Base-by-base conservation (phyloP, 2,797 vertebrate species). In the Prunella strophiata region DNA sequence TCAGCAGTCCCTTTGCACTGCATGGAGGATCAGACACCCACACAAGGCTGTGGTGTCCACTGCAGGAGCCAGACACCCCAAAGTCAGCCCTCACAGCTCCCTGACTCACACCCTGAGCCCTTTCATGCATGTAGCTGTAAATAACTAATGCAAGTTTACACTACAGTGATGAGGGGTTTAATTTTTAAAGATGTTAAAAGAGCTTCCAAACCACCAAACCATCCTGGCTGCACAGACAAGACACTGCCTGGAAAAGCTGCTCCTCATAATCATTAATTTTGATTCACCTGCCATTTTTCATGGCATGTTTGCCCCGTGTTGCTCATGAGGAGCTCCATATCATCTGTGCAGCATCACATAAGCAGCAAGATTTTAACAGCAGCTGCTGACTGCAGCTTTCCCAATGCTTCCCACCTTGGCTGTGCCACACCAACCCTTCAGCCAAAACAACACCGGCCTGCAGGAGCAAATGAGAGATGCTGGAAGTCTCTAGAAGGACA, bases 81-180 rank as follows among this genome's bases (percentile, higher is more conserved):
- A 40, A 85, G 34, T 9, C 16, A 59, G 42, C 80, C 72, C 71
- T 40, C 2, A 0, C 67, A 63, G 43, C 36, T 91, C 79, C 87
- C 61, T 85, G 95, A 94, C 61, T 93, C 96, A 94, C 2, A 0
- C 50, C 26, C 89, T 80, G 68, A 89, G 88, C 82, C 50, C 87
- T 96, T 95, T 91, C 85, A 93, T 91, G 75, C 38, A 29, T 0
- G 34, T 11, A 91, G 22, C 85, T 88, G 91, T 94, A 91, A 94
- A 96, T 85, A 94, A 66, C 78, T 78, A 51, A 59, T 4, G 34
- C 62, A 58, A 88, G 91, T 93, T 96, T 95, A 97, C 72, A 75
- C n/a, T 78, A 61, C 75, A 93, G 32, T 0, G 9, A 38, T 25
- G 47, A 80, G 62, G 68, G 40, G 65, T 96, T 91, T 89, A 83